These are phyloP conservation scores for Fistularia commersonii DNA, from an alignment of 2,797 vertebrate species.

Conservation along the genomic window DNA sequence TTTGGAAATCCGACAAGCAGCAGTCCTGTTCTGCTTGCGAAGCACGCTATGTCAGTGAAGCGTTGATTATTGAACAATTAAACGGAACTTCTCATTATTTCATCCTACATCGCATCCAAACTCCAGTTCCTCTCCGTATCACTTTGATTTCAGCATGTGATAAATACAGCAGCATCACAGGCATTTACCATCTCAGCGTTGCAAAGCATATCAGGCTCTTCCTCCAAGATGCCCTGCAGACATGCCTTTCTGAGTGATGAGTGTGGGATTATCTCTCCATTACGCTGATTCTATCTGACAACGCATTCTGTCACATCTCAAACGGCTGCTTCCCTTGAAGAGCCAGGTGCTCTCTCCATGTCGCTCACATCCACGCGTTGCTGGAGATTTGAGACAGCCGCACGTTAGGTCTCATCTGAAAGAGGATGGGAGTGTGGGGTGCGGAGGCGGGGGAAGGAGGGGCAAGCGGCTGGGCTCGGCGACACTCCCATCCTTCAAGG, in stretches of 20 bases:
- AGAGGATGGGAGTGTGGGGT: too few species aligned
- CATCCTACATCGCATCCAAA: slow-evolving; percentile 10
- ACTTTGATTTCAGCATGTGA: slow-evolving; percentile 42
- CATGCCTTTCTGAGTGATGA: slow-evolving; percentile 69
- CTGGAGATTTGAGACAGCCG: slow-evolving; percentile 67
- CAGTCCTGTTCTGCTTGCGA: slow-evolving; percentile 42
- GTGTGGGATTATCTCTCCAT: slow-evolving; percentile 69
- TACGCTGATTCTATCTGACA: slow-evolving; percentile 69
- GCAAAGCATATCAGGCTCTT: slow-evolving; percentile 53
- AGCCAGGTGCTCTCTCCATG: slow-evolving; percentile 65
- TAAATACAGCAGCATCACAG: slow-evolving; percentile 21
- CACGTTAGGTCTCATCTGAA: slow-evolving; percentile 59
- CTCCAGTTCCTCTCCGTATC: slow-evolving; percentile 6
- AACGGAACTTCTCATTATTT: slow-evolving; percentile 29
- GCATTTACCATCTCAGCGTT: slow-evolving; percentile 41
- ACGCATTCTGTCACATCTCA: slow-evolving; percentile 71
- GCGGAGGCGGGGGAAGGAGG: slow-evolving; percentile 30
- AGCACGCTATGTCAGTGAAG: slow-evolving; percentile 17
- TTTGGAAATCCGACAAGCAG: slow-evolving; percentile 49
- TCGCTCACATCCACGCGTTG: slow-evolving; percentile 64
- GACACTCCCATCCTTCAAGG: slow-evolving; percentile 74
- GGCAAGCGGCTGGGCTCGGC: slow-evolving; percentile 44
- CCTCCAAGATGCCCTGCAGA: slow-evolving; percentile 67
- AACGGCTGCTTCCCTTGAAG: slow-evolving; percentile 68
- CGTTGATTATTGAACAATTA: slow-evolving; percentile 28